A percentile compares a stretch with the other conserved stretches of the same genome.
Evolutionary conservation across 2,113 vertebrate species (phyloP).

Genomic region (Oryctolagus cuniculus): mOryCun1.1 NC_091449.1:10744501-10745000

Average conservation of each 20-base stretch:
- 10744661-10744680: not conserved
- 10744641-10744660: not conserved
- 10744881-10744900: not conserved
- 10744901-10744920: not conserved
- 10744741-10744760: not conserved
- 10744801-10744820: too few species aligned
- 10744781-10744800: not conserved
- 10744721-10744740: not conserved
- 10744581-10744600: not conserved
- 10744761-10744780: not conserved
- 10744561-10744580: not conserved
- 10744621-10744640: slow-evolving; percentile 5
- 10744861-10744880: not conserved
- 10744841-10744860: not conserved
- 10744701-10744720: not conserved
- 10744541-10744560: not conserved
- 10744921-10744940: too few species aligned
- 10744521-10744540: not conserved
- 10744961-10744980: not conserved
- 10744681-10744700: not conserved
- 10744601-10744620: not conserved
- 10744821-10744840: not conserved
- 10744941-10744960: not conserved
- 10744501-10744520: not conserved
- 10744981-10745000: not conserved